Percentiles rank a stretch among this genome's conserved stretches.
Evolutionary conservation across 2,888 invertebrate species (phyloP).

Genomic region (Polymixis flavicincta): DNA sequence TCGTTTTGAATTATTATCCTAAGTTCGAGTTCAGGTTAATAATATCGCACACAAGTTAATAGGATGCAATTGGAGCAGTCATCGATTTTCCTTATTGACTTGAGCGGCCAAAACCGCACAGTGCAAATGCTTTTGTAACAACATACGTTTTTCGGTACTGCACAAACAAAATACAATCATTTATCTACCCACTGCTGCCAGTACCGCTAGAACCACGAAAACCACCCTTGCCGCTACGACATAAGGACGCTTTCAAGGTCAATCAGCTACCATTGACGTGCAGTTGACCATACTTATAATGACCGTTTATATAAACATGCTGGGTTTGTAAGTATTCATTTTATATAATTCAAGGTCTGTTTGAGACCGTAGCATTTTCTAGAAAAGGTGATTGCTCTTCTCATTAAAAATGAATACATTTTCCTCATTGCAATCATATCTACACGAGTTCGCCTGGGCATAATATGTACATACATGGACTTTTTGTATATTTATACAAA

Average conservation of each 20-base stretch:
- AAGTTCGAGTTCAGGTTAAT: slow-evolving; percentile 51
- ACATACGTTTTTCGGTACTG: not conserved
- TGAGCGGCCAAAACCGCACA: not conserved
- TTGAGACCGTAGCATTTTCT: slow-evolving; percentile 33
- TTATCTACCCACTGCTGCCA: not conserved
- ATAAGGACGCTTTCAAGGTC: not conserved
- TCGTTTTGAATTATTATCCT: slow-evolving; percentile 38
- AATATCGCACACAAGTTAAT: not conserved
- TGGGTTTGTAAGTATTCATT: slow-evolving; percentile 20
- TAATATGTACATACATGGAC: not conserved
- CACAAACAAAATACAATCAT: not conserved
- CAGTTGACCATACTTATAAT: not conserved
- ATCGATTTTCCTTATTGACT: slow-evolving; percentile 40
- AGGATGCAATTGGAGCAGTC: slow-evolving; percentile 17
- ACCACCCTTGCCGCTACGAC: not conserved
- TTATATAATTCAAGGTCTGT: slow-evolving; percentile 42
- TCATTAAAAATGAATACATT: slow-evolving; percentile 26
- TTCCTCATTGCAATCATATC: slow-evolving; percentile 9
- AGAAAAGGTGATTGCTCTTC: not conserved
- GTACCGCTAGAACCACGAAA: not conserved
- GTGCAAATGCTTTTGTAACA: not conserved
- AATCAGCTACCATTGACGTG: not conserved
- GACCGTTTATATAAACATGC: slow-evolving; percentile 39
- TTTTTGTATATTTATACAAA: not conserved
- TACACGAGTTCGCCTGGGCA: not conserved